Evolutionary conservation across 2,113 vertebrate genomes (phyloP).

Genomic region (Microtus pennsylvanicus): DNA sequence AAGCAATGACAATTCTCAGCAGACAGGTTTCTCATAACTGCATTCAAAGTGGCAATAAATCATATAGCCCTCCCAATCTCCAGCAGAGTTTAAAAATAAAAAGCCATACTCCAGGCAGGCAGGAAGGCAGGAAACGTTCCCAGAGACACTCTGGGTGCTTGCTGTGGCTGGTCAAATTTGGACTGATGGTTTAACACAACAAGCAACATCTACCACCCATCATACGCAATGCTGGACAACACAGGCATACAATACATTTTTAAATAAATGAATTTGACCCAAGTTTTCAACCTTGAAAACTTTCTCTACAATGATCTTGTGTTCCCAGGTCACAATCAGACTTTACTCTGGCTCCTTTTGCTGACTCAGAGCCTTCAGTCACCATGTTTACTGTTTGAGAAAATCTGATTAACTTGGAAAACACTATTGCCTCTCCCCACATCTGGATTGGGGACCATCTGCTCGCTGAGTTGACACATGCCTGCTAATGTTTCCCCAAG

Average conservation of each 20-base stretch:
- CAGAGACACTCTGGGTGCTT: background rate
- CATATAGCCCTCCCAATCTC: background rate
- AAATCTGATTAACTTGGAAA: slow-evolving; percentile 63
- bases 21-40: background rate
- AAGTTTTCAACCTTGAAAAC: background rate
- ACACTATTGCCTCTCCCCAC: slow-evolving; percentile 44
- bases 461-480: slow-evolving; percentile 64
- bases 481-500: slow-evolving; percentile 65
- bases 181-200: background rate
- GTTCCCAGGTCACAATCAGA: background rate
- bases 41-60: background rate
- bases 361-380: background rate
- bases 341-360: background rate
- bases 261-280: background rate
- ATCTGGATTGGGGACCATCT: slow-evolving; percentile 62
- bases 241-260: background rate
- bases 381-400: slow-evolving; percentile 59
- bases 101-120: background rate
- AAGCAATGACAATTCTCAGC: background rate
- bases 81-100: slow-evolving; percentile 42
- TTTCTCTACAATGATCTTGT: background rate
- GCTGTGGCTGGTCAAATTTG: background rate
- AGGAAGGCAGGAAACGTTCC: background rate
- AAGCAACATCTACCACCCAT: background rate
- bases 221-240: too few relatives aligned